These are phyloP conservation scores for Xenus cinereus DNA, from an alignment of 2,113 vertebrate species.

Conservation along the genomic window DNA sequence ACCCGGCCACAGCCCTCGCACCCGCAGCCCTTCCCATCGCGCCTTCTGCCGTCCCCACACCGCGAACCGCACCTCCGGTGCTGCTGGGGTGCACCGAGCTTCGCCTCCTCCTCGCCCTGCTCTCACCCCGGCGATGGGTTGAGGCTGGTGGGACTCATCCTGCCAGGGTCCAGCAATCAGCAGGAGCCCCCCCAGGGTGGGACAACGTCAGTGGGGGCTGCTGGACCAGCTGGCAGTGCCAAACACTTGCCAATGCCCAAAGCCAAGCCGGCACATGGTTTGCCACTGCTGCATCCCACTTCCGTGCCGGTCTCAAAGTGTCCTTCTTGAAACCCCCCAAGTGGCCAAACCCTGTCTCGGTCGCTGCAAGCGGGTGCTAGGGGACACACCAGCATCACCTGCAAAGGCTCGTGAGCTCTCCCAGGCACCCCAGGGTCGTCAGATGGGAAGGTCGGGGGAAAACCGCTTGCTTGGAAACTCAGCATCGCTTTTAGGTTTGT, in stretches of 20 bases:
- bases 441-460: background rate
- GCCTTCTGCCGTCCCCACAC: fast-evolving
- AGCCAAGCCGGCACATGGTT: background rate
- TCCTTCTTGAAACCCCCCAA: background rate
- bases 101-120: background rate
- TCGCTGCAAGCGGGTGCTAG: fast-evolving
- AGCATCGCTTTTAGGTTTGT: background rate
- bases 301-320: fast-evolving
- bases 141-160: background rate
- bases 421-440: background rate
- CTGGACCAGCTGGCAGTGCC: fast-evolving
- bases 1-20: background rate
- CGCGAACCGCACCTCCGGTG: fast-evolving
- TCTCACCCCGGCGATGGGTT: fast-evolving
- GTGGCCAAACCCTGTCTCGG: fast-evolving
- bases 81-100: fast-evolving
- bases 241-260: background rate
- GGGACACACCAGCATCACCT: background rate
- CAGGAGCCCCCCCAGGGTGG: fast-evolving
- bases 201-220: fast-evolving
- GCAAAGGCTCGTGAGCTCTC: background rate
- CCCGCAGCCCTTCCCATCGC: fast-evolving
- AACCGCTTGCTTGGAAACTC: background rate
- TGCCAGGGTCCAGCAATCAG: background rate
- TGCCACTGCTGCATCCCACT: background rate